phyloP scores from a whole-genome alignment of 2,888 invertebrate species.

The Pyrrhosoma nymphula region DNA sequence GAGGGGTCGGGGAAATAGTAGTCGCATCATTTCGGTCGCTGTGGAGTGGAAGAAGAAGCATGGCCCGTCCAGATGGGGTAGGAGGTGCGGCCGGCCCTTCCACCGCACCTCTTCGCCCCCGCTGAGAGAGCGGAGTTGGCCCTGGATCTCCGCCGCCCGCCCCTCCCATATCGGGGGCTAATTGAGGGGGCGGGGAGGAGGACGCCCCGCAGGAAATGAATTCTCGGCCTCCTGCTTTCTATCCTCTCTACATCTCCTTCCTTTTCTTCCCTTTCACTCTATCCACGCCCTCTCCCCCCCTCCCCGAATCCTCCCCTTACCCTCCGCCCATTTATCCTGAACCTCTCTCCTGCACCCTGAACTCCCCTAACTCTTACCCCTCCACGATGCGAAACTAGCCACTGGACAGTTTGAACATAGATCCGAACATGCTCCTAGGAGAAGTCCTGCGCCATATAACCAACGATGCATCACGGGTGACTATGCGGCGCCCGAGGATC shows the following conservation, averaged over 20 bases:
- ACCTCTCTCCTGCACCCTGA: too few species aligned
- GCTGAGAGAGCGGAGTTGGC: background rate
- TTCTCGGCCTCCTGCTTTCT: background rate
- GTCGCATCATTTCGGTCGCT: background rate
- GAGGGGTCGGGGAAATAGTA: background rate
- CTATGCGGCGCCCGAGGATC: background rate
- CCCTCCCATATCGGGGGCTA: background rate
- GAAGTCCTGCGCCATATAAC: background rate
- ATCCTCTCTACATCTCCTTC: background rate
- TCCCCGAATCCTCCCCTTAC: background rate
- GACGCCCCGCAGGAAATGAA: background rate
- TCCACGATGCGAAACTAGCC: background rate
- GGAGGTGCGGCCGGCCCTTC: background rate
- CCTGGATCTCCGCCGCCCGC: background rate
- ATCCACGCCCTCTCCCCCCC: background rate
- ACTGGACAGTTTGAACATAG: background rate
- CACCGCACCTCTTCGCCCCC: too few species aligned
- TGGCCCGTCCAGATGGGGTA: background rate
- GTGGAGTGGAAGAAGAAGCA: background rate
- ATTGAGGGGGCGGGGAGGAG: background rate
- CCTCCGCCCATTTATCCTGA: too few species aligned
- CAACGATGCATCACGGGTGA: background rate
- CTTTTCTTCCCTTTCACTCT: background rate
- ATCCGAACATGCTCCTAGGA: background rate
- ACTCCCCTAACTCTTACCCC: background rate